Percentiles rank a stretch among this genome's conserved stretches.
Evolutionary conservation across 2,888 invertebrate species (phyloP).

Genomic region (Meliscaeva auricollis): DNA sequence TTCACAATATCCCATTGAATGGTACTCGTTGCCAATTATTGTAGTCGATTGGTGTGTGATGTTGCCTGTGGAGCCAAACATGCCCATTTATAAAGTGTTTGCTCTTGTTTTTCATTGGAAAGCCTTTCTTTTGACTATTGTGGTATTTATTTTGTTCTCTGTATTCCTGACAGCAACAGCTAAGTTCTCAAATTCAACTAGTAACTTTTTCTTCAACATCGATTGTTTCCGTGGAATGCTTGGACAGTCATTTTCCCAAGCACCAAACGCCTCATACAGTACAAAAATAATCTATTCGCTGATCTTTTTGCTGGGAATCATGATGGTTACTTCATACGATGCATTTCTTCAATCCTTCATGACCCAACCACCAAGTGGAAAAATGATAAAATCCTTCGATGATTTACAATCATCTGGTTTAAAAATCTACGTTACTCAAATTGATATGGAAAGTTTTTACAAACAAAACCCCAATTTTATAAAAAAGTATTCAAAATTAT

Average conservation of each 20-base stretch:
- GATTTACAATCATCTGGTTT: not conserved
- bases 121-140: no score
- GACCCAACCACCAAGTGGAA: slow-evolving; percentile 1
- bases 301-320: not conserved
- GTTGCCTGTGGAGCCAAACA: no score
- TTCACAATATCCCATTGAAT: no score
- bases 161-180: slow-evolving; percentile 31
- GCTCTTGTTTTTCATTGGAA: no score
- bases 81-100: no score
- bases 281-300: not conserved
- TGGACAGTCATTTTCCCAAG: slow-evolving; percentile 1
- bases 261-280: not conserved
- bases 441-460: not conserved
- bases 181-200: slow-evolving; percentile 61
- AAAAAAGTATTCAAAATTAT: not conserved
- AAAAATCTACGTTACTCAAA: not conserved
- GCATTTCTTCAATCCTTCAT: not conserved
- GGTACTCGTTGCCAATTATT: no score
- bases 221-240: not conserved
- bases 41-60: no score
- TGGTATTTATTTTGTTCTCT: slow-evolving; percentile 56
- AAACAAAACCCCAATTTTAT: not conserved
- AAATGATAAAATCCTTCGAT: slow-evolving; percentile 6
- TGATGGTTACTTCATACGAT: not conserved
- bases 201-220: slow-evolving; percentile 19